These are phyloP conservation scores for Petrocephalus microphthalmus DNA, from an alignment of 2,113 vertebrate species.

Conservation along the genomic window DNA sequence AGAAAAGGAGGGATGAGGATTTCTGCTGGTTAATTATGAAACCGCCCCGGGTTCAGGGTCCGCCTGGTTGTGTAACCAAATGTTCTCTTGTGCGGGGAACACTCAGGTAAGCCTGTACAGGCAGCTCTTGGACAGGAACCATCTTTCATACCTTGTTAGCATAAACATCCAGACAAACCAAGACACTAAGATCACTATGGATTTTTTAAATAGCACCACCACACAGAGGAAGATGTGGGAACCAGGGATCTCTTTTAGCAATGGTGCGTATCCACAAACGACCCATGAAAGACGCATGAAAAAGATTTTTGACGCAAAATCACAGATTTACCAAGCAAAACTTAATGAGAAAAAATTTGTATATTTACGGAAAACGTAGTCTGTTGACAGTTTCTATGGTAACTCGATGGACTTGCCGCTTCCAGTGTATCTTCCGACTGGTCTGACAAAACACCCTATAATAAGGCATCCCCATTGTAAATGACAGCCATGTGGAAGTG, in stretches of 20 bases:
- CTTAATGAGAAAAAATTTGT: no score
- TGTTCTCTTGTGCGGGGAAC: neutral
- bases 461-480: no score
- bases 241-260: no score
- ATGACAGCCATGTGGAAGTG: neutral
- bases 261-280: no score
- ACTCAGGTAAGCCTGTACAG: neutral
- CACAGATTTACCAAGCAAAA: no score
- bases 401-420: neutral
- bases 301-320: no score
- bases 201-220: neutral
- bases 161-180: neutral
- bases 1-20: neutral
- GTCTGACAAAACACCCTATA: no score
- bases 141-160: neutral
- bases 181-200: neutral
- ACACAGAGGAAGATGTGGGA: no score
- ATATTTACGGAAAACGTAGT: neutral
- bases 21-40: neutral
- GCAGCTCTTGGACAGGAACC: neutral
- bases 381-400: neutral
- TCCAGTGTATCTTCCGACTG: neutral
- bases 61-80: neutral
- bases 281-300: no score
- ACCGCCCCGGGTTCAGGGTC: no score